These are phyloP conservation scores for Frieseomelitta varia DNA, from an alignment of 1,140 invertebrate genomes.

Conservation along the genomic window DNA sequence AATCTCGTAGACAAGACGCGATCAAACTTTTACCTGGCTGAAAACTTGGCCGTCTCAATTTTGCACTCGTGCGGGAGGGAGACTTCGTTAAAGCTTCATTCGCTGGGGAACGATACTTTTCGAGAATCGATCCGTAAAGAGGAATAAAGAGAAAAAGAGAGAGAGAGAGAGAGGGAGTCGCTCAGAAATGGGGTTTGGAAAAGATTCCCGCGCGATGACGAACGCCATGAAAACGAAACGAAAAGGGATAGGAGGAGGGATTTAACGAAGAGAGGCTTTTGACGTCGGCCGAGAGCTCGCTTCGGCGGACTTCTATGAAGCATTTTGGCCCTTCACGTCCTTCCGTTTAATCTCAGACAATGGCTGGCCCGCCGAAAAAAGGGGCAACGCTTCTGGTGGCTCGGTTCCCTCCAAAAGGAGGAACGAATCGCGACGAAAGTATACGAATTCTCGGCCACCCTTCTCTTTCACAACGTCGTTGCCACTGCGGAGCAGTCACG, in stretches of 20 bases:
- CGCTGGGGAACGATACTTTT: background rate
- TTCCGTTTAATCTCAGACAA: conserved; percentile 59
- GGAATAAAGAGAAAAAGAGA: background rate
- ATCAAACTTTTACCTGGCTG: background rate
- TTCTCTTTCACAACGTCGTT: background rate
- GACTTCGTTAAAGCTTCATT: conserved; percentile 1
- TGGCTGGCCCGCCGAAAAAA: conserved; percentile 31
- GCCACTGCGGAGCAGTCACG: background rate
- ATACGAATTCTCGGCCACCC: conserved; percentile 8
- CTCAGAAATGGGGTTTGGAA: background rate
- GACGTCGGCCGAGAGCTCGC: background rate
- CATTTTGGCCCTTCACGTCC: conserved; percentile 34
- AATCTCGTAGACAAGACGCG: background rate
- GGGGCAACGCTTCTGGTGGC: background rate
- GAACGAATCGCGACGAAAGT: conserved; percentile 26
- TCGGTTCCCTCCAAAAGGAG: background rate
- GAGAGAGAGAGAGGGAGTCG: background rate
- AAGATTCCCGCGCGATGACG: background rate
- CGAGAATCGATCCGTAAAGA: background rate
- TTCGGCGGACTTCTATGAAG: conserved; percentile 33
- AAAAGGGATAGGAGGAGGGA: background rate
- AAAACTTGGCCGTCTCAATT: background rate
- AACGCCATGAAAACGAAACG: background rate
- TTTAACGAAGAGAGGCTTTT: conserved; percentile 50
- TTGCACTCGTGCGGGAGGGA: background rate